A percentile compares a stretch with the other conserved stretches of the same genome.
Evolutionary conservation across 2,888 invertebrate species (phyloP).

Genomic region (Xestia xanthographa): DNA sequence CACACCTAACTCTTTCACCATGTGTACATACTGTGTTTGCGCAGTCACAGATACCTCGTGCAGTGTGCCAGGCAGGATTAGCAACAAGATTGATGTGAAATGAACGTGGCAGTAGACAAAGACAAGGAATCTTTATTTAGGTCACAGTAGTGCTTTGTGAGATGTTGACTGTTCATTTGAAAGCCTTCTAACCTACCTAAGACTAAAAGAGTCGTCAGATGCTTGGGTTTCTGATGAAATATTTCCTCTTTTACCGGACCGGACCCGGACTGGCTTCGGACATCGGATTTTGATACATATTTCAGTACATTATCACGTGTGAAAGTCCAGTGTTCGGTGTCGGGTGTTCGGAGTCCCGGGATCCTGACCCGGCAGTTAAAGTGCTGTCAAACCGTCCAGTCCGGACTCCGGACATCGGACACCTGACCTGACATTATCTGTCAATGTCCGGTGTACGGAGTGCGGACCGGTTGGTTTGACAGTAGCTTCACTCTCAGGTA

Average conservation of each 20-base stretch:
- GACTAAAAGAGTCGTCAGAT: background rate
- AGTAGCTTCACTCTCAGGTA: background rate
- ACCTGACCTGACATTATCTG: background rate
- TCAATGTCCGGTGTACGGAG: background rate
- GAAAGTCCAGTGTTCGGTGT: too few species aligned
- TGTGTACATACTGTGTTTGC: slow-evolving; percentile 16
- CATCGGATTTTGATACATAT: background rate
- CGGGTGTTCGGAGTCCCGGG: background rate
- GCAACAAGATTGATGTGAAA: background rate
- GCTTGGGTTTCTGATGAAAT: background rate
- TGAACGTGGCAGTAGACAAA: background rate
- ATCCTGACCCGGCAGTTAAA: background rate
- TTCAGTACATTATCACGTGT: background rate
- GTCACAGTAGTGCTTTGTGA: slow-evolving; percentile 1
- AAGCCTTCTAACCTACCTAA: background rate
- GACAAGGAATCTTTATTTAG: slow-evolving; percentile 1
- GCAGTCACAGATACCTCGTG: slow-evolving; percentile 2
- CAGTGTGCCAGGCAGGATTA: slow-evolving; percentile 2
- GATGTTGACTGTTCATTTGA: background rate
- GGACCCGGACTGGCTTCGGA: background rate
- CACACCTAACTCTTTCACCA: background rate
- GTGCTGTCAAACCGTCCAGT: background rate
- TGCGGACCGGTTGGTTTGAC: background rate
- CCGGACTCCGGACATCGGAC: background rate
- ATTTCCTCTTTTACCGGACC: background rate